A percentile compares a stretch with the other conserved stretches of the same genome.
Evolutionary conservation across 2,113 vertebrate genomes (phyloP).

Genomic region (Trematocara unimaculatum): DNA sequence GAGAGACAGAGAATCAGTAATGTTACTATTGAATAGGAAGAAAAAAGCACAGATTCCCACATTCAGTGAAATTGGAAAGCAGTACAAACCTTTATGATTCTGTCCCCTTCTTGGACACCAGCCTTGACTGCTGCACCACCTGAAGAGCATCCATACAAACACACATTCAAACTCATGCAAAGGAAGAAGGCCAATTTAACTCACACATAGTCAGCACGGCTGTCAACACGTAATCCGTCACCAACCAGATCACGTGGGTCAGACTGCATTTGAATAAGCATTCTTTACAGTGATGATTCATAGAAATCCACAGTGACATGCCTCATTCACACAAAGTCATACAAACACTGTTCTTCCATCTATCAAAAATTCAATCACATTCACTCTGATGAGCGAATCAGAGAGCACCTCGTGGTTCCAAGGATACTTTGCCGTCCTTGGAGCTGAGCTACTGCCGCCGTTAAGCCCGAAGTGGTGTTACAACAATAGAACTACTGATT

Average conservation of each 20-base stretch:
- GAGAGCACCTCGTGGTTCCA: neutral
- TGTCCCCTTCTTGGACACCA: conserved; percentile 91
- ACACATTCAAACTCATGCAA: neutral
- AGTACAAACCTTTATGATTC: conserved; percentile 87
- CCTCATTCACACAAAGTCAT: neutral
- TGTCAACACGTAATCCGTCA: neutral
- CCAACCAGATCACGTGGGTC: neutral
- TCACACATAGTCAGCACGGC: neutral
- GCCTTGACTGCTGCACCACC: conserved; percentile 92
- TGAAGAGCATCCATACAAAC: conserved; percentile 15
- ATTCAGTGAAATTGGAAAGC: neutral
- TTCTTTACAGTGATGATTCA: neutral
- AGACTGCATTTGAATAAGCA: neutral
- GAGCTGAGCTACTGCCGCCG: neutral
- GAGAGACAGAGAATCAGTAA: neutral
- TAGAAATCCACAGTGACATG: neutral
- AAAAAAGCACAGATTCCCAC: neutral
- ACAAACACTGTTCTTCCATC: neutral
- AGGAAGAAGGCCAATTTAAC: neutral
- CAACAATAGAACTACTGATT: neutral
- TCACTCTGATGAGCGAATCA: neutral
- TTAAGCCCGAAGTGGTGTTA: neutral
- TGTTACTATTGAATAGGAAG: neutral
- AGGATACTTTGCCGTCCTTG: neutral
- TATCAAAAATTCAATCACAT: neutral